phyloP scores from a whole-genome alignment of 2,113 vertebrate species.

The Solea solea region DNA sequence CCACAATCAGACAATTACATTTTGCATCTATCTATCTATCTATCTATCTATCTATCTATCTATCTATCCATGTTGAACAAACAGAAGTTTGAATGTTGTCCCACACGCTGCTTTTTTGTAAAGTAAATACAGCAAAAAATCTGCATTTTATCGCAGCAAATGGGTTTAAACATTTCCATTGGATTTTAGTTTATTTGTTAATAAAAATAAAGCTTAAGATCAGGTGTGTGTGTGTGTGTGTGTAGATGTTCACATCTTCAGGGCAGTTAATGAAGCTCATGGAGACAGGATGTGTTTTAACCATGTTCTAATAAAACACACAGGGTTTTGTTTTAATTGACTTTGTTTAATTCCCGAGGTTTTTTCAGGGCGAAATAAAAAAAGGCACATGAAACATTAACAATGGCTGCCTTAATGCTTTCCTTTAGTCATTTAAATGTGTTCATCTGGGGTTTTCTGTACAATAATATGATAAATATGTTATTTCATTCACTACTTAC shows the following conservation, averaged over 20 bases:
- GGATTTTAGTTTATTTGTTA: too few relatives aligned
- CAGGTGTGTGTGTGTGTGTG: background rate
- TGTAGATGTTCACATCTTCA: background rate
- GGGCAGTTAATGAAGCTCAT: conserved; percentile 29
- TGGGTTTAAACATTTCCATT: too few relatives aligned
- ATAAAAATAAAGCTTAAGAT: background rate
- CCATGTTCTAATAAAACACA: conserved; percentile 11
- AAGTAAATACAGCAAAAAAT: too few relatives aligned
- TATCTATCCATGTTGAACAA: too few relatives aligned
- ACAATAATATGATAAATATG: too few relatives aligned
- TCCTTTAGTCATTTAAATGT: background rate
- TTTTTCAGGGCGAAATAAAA: conserved; percentile 35
- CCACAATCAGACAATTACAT: too few relatives aligned
- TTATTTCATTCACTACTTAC: too few relatives aligned
- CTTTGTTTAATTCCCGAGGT: conserved; percentile 23
- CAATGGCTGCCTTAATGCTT: background rate
- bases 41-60: too few relatives aligned
- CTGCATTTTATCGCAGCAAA: too few relatives aligned
- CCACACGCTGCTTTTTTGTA: too few relatives aligned
- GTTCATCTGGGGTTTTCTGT: background rate
- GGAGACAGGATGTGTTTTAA: background rate
- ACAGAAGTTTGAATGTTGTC: too few relatives aligned
- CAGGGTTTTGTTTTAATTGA: conserved; percentile 29
- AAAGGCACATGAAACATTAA: conserved; percentile 34
- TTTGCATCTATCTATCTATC: too few relatives aligned